These are phyloP conservation scores for Dinoponera quadriceps DNA, from an alignment of 1,140 invertebrate species.

Conservation along the genomic window DNA sequence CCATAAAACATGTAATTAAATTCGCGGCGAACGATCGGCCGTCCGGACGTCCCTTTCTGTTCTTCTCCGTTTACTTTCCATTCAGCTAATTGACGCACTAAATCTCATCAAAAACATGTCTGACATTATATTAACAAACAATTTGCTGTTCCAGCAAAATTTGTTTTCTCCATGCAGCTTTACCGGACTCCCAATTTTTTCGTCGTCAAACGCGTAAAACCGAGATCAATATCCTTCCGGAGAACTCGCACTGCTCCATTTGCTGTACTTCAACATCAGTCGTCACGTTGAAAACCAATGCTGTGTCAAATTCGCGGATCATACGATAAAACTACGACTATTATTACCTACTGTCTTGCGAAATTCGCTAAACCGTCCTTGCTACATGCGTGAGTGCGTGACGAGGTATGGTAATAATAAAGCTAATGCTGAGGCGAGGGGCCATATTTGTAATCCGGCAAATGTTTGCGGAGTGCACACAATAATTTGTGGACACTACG, in stretches of 20 bases:
- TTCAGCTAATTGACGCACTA: background rate
- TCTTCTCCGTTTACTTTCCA: background rate
- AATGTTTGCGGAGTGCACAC: constrained; percentile 1
- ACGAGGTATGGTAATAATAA: constrained; percentile 4
- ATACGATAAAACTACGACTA: background rate
- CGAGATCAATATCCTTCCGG: too few species aligned
- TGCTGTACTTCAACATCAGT: too few species aligned
- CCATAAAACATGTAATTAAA: constrained; percentile 21
- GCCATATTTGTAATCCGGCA: background rate
- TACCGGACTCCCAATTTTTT: too few species aligned
- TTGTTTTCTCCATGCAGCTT: too few species aligned
- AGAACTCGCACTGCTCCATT: too few species aligned
- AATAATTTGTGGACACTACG: background rate
- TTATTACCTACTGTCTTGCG: background rate
- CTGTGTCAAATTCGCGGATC: too few species aligned
- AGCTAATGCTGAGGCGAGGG: background rate
- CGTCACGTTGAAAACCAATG: too few species aligned
- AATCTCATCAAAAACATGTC: too few species aligned
- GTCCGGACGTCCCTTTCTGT: background rate
- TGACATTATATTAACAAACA: too few species aligned
- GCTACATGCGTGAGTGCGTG: background rate
- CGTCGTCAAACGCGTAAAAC: too few species aligned
- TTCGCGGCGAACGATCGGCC: background rate
- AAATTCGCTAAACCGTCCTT: background rate
- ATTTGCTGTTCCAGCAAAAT: too few species aligned